Evolutionary conservation across 2,797 vertebrate genomes (phyloP).

Genomic region (Choloepus didactylus): DNA sequence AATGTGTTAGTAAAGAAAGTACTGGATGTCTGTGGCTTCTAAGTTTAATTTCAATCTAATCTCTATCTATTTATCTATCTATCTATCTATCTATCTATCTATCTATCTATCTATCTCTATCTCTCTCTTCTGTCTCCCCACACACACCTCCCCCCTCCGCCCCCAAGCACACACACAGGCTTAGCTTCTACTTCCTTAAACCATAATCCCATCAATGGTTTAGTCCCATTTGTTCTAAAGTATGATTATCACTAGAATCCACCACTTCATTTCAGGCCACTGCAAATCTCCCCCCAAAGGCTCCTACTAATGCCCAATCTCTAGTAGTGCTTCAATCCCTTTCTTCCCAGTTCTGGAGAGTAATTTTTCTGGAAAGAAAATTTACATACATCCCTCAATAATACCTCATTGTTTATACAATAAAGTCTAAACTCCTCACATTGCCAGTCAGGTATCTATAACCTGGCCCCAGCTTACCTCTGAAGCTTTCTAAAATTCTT

Average conservation of each 20-base stretch:
- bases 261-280: neutral
- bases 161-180: neutral
- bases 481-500: neutral
- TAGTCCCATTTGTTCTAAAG: neutral
- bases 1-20: neutral
- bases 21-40: neutral
- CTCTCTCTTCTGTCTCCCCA: neutral
- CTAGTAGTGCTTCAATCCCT: neutral
- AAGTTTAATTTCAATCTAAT: neutral
- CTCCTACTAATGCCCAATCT: neutral
- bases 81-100: no score
- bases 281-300: neutral
- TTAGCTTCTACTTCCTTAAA: neutral
- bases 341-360: neutral
- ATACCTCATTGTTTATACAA: neutral
- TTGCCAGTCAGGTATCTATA: neutral
- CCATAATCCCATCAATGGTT: neutral
- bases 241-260: neutral
- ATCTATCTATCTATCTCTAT: no score
- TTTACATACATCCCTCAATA: neutral
- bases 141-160: no score
- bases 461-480: neutral
- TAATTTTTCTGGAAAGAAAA: neutral
- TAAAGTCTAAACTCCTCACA: neutral
- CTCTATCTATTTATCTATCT: no score